phyloP scores from a whole-genome alignment of 2,113 vertebrate genomes.

The Trochalopteron elliotii region DNA sequence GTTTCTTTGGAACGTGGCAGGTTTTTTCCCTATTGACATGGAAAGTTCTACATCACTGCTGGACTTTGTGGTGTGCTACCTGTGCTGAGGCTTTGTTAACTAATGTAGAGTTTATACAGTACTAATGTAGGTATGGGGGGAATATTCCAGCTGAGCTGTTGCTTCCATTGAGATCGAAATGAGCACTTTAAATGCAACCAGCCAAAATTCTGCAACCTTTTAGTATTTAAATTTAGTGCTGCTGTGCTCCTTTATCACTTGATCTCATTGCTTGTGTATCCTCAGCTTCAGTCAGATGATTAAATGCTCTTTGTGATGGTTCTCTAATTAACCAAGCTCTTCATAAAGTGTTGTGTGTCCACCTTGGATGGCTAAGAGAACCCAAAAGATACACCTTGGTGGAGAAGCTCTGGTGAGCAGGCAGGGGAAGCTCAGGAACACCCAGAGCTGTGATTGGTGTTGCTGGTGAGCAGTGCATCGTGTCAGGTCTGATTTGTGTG shows the following conservation, averaged over 20 bases:
- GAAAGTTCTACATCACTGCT: neutral
- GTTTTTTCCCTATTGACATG: neutral
- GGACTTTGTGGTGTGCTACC: neutral
- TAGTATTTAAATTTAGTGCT: neutral
- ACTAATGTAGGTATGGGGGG: accelerated
- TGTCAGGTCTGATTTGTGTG: neutral
- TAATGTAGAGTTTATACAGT: neutral
- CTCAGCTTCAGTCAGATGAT: neutral
- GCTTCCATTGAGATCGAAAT: neutral
- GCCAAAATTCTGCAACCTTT: neutral
- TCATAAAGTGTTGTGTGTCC: neutral
- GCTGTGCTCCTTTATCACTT: neutral
- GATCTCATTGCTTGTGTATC: neutral
- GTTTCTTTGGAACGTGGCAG: neutral
- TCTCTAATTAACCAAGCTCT: neutral
- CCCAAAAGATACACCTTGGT: neutral
- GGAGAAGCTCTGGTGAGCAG: accelerated
- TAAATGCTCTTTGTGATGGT: neutral
- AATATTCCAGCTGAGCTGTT: neutral
- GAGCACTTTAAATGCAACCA: neutral
- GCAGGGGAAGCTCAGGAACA: neutral
- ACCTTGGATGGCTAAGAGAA: neutral
- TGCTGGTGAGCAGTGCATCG: neutral
- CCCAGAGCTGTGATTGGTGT: neutral
- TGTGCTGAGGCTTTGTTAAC: neutral